phyloP scores from a whole-genome alignment of 2,113 vertebrate genomes.

The Bostrychus sinensis region DNA sequence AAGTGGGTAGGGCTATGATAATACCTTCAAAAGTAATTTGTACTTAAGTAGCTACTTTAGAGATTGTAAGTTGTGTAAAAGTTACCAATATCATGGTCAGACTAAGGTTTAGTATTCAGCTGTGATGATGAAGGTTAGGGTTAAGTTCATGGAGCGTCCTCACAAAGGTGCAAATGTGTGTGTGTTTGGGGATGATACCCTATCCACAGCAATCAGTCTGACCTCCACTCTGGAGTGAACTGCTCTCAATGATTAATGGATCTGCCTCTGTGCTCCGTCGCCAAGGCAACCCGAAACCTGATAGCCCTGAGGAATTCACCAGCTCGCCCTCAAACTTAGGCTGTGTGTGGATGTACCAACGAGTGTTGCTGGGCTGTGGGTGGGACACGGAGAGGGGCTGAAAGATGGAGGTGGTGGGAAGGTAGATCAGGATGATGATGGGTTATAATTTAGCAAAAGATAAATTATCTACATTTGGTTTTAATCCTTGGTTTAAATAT shows the following conservation, averaged over 20 bases:
- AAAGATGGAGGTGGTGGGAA: slow-evolving; percentile 61
- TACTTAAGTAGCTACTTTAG: no score
- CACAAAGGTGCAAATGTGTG: slow-evolving; percentile 25
- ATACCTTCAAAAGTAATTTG: background rate
- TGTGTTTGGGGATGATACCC: slow-evolving; percentile 91
- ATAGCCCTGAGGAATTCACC: slow-evolving; percentile 97
- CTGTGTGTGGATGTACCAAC: slow-evolving; percentile 27
- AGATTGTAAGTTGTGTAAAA: no score
- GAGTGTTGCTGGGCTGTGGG: slow-evolving; percentile 54
- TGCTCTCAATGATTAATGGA: slow-evolving; percentile 99
- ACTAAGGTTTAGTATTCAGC: slow-evolving; percentile 83
- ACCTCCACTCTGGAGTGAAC: slow-evolving; percentile 93
- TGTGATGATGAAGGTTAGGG: slow-evolving; percentile 97
- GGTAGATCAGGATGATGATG: slow-evolving; percentile 30
- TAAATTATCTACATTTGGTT: background rate
- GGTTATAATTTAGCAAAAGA: background rate
- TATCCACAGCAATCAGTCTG: slow-evolving; percentile 99
- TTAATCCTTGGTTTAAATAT: no score
- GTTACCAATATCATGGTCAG: slow-evolving; percentile 62
- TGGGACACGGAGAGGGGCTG: slow-evolving; percentile 47
- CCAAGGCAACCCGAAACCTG: slow-evolving; percentile 97
- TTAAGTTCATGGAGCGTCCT: slow-evolving; percentile 63
- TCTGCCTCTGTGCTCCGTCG: slow-evolving; percentile 96
- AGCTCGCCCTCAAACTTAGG: slow-evolving; percentile 80
- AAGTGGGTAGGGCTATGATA: no score